Evolutionary conservation across 37 sponge, comb jelly and placozoan genomes (phyloP).

Genomic region (Agelas oroides): DNA sequence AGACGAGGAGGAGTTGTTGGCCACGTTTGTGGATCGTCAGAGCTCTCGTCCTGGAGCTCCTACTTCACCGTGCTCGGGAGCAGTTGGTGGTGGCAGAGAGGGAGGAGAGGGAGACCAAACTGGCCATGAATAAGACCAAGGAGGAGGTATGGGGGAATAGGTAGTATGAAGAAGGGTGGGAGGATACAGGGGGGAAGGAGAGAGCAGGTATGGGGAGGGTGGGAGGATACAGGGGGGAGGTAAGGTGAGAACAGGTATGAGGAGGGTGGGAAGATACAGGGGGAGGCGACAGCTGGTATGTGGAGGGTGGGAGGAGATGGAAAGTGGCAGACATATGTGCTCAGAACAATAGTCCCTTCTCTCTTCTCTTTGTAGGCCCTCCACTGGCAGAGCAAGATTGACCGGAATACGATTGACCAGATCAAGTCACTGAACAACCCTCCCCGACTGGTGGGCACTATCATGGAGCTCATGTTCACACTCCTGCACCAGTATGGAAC

Average conservation of each 20-base stretch:
- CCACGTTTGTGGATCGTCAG: conserved; percentile 10
- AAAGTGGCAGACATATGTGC: no score
- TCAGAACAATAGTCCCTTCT: no score
- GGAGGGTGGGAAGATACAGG: no score
- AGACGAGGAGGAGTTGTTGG: conserved; percentile 65
- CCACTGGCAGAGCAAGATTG: conserved; percentile 72
- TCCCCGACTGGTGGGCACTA: conserved; percentile 68
- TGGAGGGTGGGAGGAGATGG: no score
- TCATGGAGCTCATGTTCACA: conserved; percentile 81
- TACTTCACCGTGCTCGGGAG: conserved; percentile 39
- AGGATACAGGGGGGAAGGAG: no score
- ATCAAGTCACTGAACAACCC: conserved; percentile 79
- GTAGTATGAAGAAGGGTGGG: no score
- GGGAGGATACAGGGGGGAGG: no score
- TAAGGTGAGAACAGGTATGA: no score
- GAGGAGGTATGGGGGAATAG: conserved; percentile 1
- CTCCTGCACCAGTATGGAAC: conserved; percentile 49
- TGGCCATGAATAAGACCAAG: conserved; percentile 33
- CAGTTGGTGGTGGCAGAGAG: conserved; percentile 24
- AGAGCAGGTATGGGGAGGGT: no score
- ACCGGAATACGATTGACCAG: conserved; percentile 84
- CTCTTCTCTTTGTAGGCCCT: conserved; percentile 11
- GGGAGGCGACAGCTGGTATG: no score
- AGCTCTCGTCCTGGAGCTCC: conserved; percentile 53
- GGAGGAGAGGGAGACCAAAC: conserved; percentile 66